A percentile compares a stretch with the other conserved stretches of the same genome.
Conservation (phyloP, 1,140 invertebrate species). For the Drosophila micromelanica region DNA sequence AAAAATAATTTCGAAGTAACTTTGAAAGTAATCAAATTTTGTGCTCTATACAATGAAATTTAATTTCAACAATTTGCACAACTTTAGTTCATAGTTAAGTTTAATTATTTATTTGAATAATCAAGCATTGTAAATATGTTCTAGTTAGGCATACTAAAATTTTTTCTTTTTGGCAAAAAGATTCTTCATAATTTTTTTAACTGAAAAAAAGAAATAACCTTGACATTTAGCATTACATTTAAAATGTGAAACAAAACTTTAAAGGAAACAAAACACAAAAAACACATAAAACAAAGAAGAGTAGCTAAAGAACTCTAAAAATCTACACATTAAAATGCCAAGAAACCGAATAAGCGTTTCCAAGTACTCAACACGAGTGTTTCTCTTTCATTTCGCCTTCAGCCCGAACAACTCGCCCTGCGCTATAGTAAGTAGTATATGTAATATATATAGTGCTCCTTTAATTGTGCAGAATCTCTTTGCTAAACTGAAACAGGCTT, state of each 20-base stretch:
- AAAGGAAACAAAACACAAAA: slow-evolving; percentile 34
- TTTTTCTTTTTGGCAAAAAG: slow-evolving; percentile 84
- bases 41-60: slow-evolving; percentile 39
- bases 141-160: slow-evolving; percentile 33
- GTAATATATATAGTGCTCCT: slow-evolving; percentile 13
- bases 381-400: slow-evolving; percentile 60
- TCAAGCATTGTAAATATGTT: slow-evolving; percentile 55
- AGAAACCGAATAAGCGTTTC: slow-evolving; percentile 52
- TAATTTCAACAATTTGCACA: slow-evolving; percentile 59
- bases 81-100: slow-evolving; percentile 74
- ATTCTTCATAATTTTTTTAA: slow-evolving; percentile 78
- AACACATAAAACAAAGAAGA: slow-evolving; percentile 38
- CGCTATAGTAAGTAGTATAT: slow-evolving; percentile 60
- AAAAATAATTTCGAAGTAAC: slow-evolving; percentile 32
- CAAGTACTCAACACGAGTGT: slow-evolving; percentile 61
- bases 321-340: slow-evolving; percentile 62
- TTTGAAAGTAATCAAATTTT: slow-evolving; percentile 53
- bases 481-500: slow-evolving; percentile 72
- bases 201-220: slow-evolving; percentile 43
- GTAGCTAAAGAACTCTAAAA: slow-evolving; percentile 51
- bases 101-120: slow-evolving; percentile 78
- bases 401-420: slow-evolving; percentile 29
- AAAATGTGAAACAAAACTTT: slow-evolving; percentile 31
- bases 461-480: slow-evolving; percentile 82
- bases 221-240: slow-evolving; percentile 62